Evolutionary conservation across 2,113 vertebrate genomes (phyloP), one percentile per base, ranked within the genome.

Genomic region (Daubentonia madagascariensis): DNA sequence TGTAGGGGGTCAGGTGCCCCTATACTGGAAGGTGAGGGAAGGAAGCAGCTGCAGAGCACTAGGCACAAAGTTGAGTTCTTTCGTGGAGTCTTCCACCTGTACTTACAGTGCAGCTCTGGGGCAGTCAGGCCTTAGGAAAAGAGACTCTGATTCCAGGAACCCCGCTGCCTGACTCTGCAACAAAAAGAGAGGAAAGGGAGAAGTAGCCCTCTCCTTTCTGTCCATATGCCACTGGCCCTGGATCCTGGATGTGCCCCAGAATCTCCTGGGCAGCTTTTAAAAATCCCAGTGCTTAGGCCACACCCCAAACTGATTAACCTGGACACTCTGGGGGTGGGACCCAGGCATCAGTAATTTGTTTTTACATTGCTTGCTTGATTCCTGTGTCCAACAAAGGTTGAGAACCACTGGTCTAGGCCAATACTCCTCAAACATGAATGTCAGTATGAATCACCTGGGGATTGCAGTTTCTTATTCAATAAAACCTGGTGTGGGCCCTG

Each of bases 281-380:
- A 93, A 65, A 61, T 16, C 30, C 67, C 32, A 43, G 7, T 1
- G 54, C 4, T 54, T 50, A 97, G 67, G 95, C 95, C 97, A 98
- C 98, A 83, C 97, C 96, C 95, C 54, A 54, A 54, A 50, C 5
- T 50, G 52, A 76, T 81, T 79, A 81, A 54, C 43, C 84, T 45
- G n/a, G 20, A 76, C 45, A 79, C 76, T 78, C 14, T 63, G 37
- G 45, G 50, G 85, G 67, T 73, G 67, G 93, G 63, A 37, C 23
- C n/a, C 14, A 75, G 50, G 37, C 37, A 59, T n/a, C 9, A 40
- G 43, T 22, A 40, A 59, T 85, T 80, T 72, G 20, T 59, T 89
- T 40, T 80, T 61, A 65, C 48, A 48, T 67, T 52, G 17, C 35
- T 6, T 61, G 10, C 16, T 96, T 73, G 30, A 76, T 75, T 87